Evolutionary conservation across 2,888 invertebrate species (phyloP).

Genomic region (Junonia oenone): DNA sequence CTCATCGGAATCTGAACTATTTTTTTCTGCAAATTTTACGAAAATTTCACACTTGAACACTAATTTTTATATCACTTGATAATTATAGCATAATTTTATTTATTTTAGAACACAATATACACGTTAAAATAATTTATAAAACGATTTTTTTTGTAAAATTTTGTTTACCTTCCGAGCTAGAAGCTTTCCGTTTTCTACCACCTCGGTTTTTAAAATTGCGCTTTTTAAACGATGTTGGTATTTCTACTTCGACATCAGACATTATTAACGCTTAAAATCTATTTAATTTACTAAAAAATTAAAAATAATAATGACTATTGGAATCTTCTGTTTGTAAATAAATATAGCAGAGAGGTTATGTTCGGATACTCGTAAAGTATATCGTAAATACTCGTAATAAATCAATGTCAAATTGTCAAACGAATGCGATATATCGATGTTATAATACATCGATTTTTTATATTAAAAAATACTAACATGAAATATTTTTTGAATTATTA

Average conservation of each 20-base stretch:
- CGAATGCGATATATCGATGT: too few species aligned
- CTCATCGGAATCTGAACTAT: slow-evolving; percentile 82
- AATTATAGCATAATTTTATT: background rate
- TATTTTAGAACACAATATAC: background rate
- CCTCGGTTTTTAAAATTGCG: slow-evolving; percentile 80
- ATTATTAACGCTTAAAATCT: slow-evolving; percentile 34
- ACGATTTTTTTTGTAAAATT: slow-evolving; percentile 2
- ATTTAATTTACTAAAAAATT: background rate
- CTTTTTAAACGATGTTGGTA: slow-evolving; percentile 81
- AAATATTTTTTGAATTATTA: too few species aligned
- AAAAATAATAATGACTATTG: background rate
- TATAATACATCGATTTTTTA: too few species aligned
- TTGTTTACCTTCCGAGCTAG: slow-evolving; percentile 71
- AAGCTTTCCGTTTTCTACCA: slow-evolving; percentile 81
- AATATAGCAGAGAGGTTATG: slow-evolving; percentile 15
- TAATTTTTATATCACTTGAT: background rate
- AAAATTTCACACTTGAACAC: background rate
- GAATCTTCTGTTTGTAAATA: slow-evolving; percentile 7
- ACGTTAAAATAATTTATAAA: too few species aligned
- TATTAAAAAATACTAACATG: too few species aligned
- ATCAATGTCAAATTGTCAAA: background rate
- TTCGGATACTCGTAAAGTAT: slow-evolving; percentile 12
- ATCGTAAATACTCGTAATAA: too few species aligned
- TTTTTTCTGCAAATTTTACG: slow-evolving; percentile 64
- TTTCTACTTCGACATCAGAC: slow-evolving; percentile 61